These are phyloP conservation scores for Epiblema foenella DNA, from an alignment of 2,888 invertebrate species.

Conservation along the genomic window DNA sequence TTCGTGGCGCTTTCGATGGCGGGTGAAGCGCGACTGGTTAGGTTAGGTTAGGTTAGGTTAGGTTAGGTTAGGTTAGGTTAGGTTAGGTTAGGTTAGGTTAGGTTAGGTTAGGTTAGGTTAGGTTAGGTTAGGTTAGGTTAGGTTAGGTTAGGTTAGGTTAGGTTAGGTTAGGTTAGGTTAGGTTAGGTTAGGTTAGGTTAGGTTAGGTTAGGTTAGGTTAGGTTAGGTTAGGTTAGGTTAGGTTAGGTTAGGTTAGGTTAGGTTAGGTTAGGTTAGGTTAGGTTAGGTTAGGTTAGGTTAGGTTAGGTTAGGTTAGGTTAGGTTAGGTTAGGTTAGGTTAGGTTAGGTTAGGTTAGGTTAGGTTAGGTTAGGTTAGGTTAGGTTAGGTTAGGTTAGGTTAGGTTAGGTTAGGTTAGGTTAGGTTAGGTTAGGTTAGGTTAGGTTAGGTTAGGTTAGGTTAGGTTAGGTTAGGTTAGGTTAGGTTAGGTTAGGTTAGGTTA, in stretches of 20 bases:
- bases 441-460: conserved; percentile 4
- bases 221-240: conserved; percentile 42
- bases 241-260: conserved; percentile 43
- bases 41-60: conserved; percentile 2
- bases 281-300: conserved; percentile 44
- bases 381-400: conserved; percentile 13
- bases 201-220: conserved; percentile 39
- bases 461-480: conserved; percentile 4
- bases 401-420: conserved; percentile 4
- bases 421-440: conserved; percentile 13
- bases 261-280: conserved; percentile 42
- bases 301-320: conserved; percentile 45
- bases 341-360: conserved; percentile 40
- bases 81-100: conserved; percentile 4
- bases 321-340: conserved; percentile 45
- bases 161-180: conserved; percentile 35
- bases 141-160: conserved; percentile 41
- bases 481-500: conserved; percentile 4
- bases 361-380: conserved; percentile 5
- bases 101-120: conserved; percentile 4
- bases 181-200: conserved; percentile 35
- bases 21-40: not conserved
- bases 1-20: not conserved
- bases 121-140: conserved; percentile 25
- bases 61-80: conserved; percentile 4